Base-by-base conservation (phyloP, 1,140 invertebrate species). In the Piezodorus guildinii region DNA sequence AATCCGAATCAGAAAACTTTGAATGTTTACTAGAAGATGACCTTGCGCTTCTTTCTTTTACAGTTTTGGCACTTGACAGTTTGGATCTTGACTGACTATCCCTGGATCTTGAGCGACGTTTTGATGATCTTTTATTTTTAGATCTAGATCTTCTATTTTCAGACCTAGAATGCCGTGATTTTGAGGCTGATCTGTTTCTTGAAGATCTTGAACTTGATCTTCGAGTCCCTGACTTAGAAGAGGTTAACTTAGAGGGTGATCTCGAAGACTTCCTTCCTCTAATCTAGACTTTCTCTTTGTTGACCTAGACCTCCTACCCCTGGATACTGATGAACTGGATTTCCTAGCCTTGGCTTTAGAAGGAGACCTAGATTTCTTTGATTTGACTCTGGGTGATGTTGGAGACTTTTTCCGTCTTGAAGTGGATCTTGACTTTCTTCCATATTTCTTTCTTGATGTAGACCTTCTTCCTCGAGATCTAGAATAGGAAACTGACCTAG, bases 21-120 rank as follows among this genome's bases (percentile, higher is more conserved):
- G 52, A 56, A 23, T 25, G 19, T 25, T 25, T 56, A 23, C 23
- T 56, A 23, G 52, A 56, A 23, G 19, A 23, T 21, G 52, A 56
- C 15, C 52, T 21, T 5, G 19, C 23, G 5, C 8, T 19, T 49
- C 19, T 49, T 49, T 49, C 19, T 19, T 25, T 56, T 19, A 49
- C 4, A 17, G 6, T 49, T 49, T 49, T 49, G 1, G 8, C 46
- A 16, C 10, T 63, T 66, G 60, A 19, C 62, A 67, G 60, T 27
- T 17, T 34, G 43, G 62, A n/a, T 25, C 52, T 56, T 8, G 52
- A 56, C 14, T 25, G 19, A 5, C 52, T 56, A 15, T 21, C 17
- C 27, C 52, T 56, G 17, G 52, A 56, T 8, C 46, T 17, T 49
- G 19, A 19, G 6, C 46, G 5, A 15, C 23, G 52, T 21, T 19